Base-by-base conservation (phyloP, 2,888 invertebrate species). In the Onthophagus sagittarius region DNA sequence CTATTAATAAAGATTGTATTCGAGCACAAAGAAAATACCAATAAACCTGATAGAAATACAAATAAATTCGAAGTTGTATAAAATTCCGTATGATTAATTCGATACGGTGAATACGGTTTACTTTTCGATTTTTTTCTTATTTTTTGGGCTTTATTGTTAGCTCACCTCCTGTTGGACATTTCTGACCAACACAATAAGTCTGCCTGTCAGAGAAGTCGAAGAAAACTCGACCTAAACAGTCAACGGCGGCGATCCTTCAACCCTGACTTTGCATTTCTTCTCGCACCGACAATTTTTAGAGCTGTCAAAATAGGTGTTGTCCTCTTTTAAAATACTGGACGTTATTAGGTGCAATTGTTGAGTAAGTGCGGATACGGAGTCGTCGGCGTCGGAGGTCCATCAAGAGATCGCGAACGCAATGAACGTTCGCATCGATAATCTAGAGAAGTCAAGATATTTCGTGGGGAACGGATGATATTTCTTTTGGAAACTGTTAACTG, bases 291-390 rank as follows among this genome's bases (percentile, higher is more conserved):
- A 32, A 72, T 64, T 72, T 65, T 65, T 53, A 14, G 65, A 32
- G 33, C 72, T 72, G 72, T 72, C 72, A 72, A 72, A 72, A 72
- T 72, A 72, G 65, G 64, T 64, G 67, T 72, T 72, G 72, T 72
- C 72, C 33, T n/a, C 72, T 15, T 23, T 72, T 39, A 72, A 64
- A 72, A 53, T 53, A 53, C 64, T 72, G 65, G 33, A 65, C 39
- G 64, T 72, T 72, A 72, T 65, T 72, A 72, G 32, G 65, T 64
- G 33, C 64, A 72, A 72, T 72, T 72, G 72, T 72, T 23, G 32
- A 67, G n/a, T 6, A 67, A 67, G 67, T 67, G 67, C 67, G 67
- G 64, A 53, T 11, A 53, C 39, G 39, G 6, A 23, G 23, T 23
- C 23, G 23, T 23, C 23, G 23, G 23, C 23, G 23, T 23, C 39